Conservation (phyloP, 23 tunicate species). For the Diplosoma virens region DNA sequence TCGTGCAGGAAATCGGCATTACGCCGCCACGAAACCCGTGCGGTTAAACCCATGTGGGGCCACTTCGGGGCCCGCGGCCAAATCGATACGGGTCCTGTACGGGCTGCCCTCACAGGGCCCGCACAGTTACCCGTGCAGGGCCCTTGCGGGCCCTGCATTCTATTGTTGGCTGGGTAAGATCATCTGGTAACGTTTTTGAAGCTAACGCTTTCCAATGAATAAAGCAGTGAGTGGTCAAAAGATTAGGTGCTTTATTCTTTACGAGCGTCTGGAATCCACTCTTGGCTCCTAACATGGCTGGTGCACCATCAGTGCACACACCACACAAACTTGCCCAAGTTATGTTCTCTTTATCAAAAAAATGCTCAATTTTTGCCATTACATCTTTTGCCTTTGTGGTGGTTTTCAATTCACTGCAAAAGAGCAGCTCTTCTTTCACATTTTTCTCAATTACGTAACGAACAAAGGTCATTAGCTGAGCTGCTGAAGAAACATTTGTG, state of each 20-base stretch:
- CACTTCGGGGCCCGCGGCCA: no score
- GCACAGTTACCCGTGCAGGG: no score
- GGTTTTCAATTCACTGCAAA: constrained; percentile 23
- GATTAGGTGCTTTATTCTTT: constrained; percentile 22
- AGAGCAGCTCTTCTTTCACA: constrained; percentile 32
- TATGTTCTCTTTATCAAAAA: constrained; percentile 24
- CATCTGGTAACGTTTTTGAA: no score
- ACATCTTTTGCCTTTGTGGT: constrained; percentile 28
- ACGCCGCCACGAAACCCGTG: no score
- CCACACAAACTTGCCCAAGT: constrained; percentile 24
- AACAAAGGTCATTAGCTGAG: constrained; percentile 22
- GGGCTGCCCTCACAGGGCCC: no score
- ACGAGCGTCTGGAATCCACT: constrained; percentile 33
- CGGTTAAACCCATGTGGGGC: no score
- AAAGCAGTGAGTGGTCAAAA: no score
- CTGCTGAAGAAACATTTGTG: constrained; percentile 29
- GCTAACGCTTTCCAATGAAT: no score
- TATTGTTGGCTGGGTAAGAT: no score
- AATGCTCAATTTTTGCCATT: constrained; percentile 21
- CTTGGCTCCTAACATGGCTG: constrained; percentile 29
- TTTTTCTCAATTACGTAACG: constrained; percentile 16
- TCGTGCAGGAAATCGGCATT: no score
- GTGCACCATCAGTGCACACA: constrained; percentile 38
- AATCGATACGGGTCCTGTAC: no score
- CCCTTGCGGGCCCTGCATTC: no score